Evolutionary conservation across 2,888 invertebrate genomes (phyloP).

Genomic region (Amblyteles armatorius): DNA sequence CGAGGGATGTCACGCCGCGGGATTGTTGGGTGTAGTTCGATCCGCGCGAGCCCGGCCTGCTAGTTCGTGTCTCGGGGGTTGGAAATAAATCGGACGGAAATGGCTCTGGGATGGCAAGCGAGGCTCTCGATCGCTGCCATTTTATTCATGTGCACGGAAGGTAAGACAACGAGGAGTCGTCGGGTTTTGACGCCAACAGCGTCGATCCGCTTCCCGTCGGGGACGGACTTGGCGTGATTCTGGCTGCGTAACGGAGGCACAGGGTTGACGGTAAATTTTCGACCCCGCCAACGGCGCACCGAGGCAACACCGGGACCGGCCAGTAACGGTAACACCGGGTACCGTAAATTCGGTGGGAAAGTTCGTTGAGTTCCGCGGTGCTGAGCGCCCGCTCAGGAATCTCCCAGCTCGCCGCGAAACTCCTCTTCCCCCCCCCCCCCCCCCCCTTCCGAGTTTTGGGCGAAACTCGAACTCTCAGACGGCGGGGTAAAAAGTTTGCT

Average conservation of each 20-base stretch:
- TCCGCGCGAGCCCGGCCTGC: slow-evolving; percentile 30
- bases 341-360: slow-evolving; percentile 61
- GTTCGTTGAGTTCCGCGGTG: slow-evolving; percentile 39
- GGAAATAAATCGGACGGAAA: slow-evolving; percentile 77
- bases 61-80: slow-evolving; percentile 10
- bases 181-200: too few species aligned
- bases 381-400: slow-evolving; percentile 4
- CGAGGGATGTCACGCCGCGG: slow-evolving; percentile 50
- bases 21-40: slow-evolving; percentile 75
- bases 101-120: slow-evolving; percentile 84
- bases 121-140: slow-evolving; percentile 83
- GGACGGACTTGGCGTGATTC: too few species aligned
- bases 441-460: slow-evolving; percentile 2
- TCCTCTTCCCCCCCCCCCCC: slow-evolving; percentile 2
- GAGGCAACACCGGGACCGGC: slow-evolving; percentile 6
- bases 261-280: slow-evolving; percentile 1
- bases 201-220: too few species aligned
- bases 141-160: slow-evolving; percentile 84
- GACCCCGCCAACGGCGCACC: neutral
- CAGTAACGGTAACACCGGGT: slow-evolving; percentile 41
- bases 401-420: slow-evolving; percentile 3
- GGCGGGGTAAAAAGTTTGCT: slow-evolving; percentile 52
- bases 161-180: slow-evolving; percentile 72
- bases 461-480: slow-evolving; percentile 16
- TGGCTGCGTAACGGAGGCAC: too few species aligned